Conservation (phyloP, 1,140 invertebrate genomes). For the Zaprionus taronus region DNA sequence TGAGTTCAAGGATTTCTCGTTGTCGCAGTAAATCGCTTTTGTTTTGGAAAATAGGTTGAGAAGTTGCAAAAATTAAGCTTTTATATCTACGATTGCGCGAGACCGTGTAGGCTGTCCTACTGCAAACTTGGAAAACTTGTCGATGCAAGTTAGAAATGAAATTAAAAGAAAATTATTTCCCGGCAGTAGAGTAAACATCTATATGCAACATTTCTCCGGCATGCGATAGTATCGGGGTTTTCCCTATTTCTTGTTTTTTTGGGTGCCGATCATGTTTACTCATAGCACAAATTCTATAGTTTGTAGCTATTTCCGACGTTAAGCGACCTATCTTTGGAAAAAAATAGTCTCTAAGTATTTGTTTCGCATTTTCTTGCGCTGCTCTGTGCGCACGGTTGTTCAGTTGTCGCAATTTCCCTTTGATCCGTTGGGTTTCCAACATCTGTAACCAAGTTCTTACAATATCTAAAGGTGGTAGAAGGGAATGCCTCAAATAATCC, state of each 20-base stretch:
- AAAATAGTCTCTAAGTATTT: not conserved
- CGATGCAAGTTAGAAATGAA: not conserved
- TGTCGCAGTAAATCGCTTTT: too few relatives aligned
- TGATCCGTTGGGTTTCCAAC: too few relatives aligned
- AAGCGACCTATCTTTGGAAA: not conserved
- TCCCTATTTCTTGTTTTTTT: not conserved
- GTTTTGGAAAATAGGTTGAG: too few relatives aligned
- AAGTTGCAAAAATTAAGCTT: too few relatives aligned
- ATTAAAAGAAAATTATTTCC: too few relatives aligned
- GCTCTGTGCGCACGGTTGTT: too few relatives aligned
- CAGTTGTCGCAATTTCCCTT: too few relatives aligned
- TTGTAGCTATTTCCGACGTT: not conserved
- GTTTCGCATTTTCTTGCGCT: not conserved
- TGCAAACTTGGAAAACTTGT: not conserved
- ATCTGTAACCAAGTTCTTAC: not conserved
- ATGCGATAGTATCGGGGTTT: too few relatives aligned
- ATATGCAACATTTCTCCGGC: too few relatives aligned
- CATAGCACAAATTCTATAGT: not conserved
- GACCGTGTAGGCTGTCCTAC: too few relatives aligned
- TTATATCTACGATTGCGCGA: too few relatives aligned
- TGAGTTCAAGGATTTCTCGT: not conserved
- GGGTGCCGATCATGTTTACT: not conserved
- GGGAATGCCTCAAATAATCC: not conserved
- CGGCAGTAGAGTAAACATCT: too few relatives aligned
- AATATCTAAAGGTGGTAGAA: not conserved